Percentiles rank a stretch among this genome's conserved stretches.
These are phyloP conservation scores for Epinephelus coioides DNA, from an alignment of 2,797 vertebrate species.

Conservation along the genomic window DNA sequence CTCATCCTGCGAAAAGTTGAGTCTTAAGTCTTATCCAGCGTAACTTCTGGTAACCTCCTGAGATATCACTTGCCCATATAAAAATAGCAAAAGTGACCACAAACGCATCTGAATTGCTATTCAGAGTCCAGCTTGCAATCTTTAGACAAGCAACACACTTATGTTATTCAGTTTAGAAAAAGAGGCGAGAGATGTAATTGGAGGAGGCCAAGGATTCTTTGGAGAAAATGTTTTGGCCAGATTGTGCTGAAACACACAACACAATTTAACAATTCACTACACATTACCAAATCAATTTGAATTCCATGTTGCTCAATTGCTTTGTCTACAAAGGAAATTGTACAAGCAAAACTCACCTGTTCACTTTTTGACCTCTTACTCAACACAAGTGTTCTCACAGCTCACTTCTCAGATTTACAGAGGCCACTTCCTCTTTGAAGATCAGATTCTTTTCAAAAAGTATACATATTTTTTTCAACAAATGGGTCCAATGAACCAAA, in stretches of 20 bases:
- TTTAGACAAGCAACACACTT: background rate
- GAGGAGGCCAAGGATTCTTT: background rate
- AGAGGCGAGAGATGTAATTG: background rate
- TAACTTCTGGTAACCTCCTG: background rate
- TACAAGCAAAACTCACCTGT: background rate
- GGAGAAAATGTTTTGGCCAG: slow-evolving; percentile 1
- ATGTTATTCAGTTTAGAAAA: background rate
- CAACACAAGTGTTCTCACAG: background rate
- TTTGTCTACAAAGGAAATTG: slow-evolving; percentile 12
- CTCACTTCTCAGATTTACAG: slow-evolving; percentile 26
- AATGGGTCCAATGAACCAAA: too few relatives aligned
- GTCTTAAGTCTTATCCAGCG: background rate
- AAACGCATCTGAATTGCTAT: background rate
- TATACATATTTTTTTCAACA: too few relatives aligned
- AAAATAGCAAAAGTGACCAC: background rate
- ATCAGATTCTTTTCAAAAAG: background rate
- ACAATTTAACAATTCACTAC: background rate
- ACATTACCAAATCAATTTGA: background rate
- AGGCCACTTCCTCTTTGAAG: slow-evolving; percentile 32
- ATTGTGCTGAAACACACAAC: slow-evolving; percentile 8
- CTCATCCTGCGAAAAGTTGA: background rate
- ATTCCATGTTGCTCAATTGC: slow-evolving; percentile 13
- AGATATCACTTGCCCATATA: background rate
- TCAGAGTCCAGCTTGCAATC: background rate
- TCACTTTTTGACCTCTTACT: background rate